Evolutionary conservation across 2,113 vertebrate species (phyloP), one percentile per base, ranked within the genome.

Genomic region (Ovis canadensis): DNA sequence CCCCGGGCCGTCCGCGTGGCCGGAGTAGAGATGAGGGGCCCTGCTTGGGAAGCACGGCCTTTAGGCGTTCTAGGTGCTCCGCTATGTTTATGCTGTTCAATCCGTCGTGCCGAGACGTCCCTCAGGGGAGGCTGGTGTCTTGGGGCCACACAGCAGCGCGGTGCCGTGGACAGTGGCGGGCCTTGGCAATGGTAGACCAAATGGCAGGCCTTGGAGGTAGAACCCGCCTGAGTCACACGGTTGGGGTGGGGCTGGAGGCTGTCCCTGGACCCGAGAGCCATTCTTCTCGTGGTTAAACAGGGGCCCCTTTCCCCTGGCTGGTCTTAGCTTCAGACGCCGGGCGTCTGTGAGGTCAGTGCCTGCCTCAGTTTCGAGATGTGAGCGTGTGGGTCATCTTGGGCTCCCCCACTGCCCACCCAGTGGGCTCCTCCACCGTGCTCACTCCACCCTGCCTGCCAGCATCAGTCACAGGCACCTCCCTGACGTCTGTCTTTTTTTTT

Each of bases 241-340:
- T 13, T 0, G 0, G 74, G 27, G 15, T 31, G 15, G 25, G 36
- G 40, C 33, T 5, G 1, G 33, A 52, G 25, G 33, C 43, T 0
- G 4, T 55, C 33, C 7, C 90, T 40, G 48, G 48, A 16, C 33
- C n/a, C 3, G 29, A 60, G 54, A 27, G 6, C 48, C 12, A 0
- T 3, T 48, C 45, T 84, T 55, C 74, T 83, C 50, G 15, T 17
- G 81, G 87, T 31, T 33, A 52, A 23, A 77, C 4, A 27, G 55
- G 29, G 52, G 60, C 10, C 45, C 31, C 25, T 80, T 59, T 17
- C 29, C 13, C 48, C 43, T 29, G 7, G 40, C 14, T 12, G 33
- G 0, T 19, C 29, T 1, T 3, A 0, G 3, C 0, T 16, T 81
- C 21, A 19, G 7, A 45, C 0, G 1, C n/a, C 5, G 19, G 67